Evolutionary conservation across 30 jellyfish, hydroid and myxozoan genomes (phyloP).

Genomic region (Mastigias papua): DNA sequence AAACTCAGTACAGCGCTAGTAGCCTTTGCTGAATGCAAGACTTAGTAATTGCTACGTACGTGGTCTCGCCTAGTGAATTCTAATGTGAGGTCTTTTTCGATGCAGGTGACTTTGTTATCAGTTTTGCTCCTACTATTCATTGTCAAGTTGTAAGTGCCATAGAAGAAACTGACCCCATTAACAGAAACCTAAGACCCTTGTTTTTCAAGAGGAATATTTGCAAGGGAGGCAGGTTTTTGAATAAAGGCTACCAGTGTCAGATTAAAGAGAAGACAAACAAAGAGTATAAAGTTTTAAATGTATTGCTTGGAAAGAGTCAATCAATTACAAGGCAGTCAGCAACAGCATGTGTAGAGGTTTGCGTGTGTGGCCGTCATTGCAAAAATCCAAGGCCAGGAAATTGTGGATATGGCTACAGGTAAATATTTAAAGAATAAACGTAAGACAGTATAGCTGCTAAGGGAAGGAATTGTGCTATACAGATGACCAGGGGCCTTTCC

Average conservation of each 20-base stretch:
- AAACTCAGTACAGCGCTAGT: too few relatives aligned
- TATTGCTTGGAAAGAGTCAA: too few relatives aligned
- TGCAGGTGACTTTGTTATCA: not conserved
- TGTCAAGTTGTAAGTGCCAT: slow-evolving; percentile 6
- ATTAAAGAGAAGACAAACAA: not conserved
- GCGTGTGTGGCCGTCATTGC: slow-evolving; percentile 31
- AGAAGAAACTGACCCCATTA: slow-evolving; percentile 24
- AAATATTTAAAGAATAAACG: not conserved
- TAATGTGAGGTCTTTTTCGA: too few relatives aligned
- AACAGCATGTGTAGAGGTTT: slow-evolving; percentile 12
- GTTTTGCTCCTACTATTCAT: not conserved
- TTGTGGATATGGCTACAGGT: slow-evolving; percentile 18
- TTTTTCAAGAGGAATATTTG: not conserved
- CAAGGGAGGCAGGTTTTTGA: slow-evolving; percentile 1
- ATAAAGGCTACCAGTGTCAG: slow-evolving; percentile 24
- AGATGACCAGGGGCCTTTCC: too few relatives aligned
- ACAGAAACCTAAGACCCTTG: not conserved
- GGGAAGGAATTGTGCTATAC: too few relatives aligned
- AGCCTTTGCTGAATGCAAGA: too few relatives aligned
- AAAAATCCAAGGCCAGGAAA: not conserved
- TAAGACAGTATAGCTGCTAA: too few relatives aligned
- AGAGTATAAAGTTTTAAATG: not conserved
- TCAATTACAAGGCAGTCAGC: not conserved
- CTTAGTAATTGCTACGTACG: too few relatives aligned
- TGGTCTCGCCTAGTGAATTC: too few relatives aligned